A percentile compares a stretch with the other conserved stretches of the same genome.
phyloP scores from a whole-genome alignment of 2,888 invertebrate genomes.

The Mayetiola destructor region DNA sequence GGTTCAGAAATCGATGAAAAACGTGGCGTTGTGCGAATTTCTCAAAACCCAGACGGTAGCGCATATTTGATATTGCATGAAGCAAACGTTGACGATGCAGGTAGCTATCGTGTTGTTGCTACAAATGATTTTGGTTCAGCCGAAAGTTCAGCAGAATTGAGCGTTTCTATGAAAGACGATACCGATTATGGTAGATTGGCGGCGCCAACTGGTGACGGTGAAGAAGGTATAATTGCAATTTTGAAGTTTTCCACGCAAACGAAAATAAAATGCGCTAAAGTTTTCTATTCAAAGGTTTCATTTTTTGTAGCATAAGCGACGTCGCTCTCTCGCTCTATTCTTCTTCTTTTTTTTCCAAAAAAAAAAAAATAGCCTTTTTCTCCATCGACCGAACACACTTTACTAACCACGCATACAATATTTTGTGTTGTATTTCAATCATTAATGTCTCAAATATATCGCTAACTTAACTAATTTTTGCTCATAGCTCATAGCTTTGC shows the following conservation, averaged over 20 bases:
- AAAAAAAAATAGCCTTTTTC: too few species aligned
- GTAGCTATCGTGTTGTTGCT: constrained; percentile 66
- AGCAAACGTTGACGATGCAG: constrained; percentile 55
- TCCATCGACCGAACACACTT: too few species aligned
- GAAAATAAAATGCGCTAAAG: too few species aligned
- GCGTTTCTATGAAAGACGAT: neutral
- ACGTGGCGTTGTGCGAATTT: constrained; percentile 28
- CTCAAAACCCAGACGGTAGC: constrained; percentile 53
- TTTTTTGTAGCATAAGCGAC: neutral
- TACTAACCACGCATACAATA: too few species aligned
- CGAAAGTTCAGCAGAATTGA: neutral
- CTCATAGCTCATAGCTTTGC: too few species aligned
- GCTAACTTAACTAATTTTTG: too few species aligned
- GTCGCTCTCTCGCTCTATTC: neutral
- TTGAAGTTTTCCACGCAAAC: too few species aligned
- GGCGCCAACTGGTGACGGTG: neutral
- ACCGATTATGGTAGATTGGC: neutral
- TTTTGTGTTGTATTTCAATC: too few species aligned
- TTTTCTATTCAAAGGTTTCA: neutral
- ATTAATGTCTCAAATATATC: too few species aligned
- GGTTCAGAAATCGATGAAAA: constrained; percentile 44
- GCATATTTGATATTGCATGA: constrained; percentile 52
- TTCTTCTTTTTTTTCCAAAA: neutral
- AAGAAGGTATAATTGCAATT: neutral
- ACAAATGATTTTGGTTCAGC: constrained; percentile 66